Evolutionary conservation across 2,888 invertebrate species (phyloP).

Genomic region (Hesperia comma): DNA sequence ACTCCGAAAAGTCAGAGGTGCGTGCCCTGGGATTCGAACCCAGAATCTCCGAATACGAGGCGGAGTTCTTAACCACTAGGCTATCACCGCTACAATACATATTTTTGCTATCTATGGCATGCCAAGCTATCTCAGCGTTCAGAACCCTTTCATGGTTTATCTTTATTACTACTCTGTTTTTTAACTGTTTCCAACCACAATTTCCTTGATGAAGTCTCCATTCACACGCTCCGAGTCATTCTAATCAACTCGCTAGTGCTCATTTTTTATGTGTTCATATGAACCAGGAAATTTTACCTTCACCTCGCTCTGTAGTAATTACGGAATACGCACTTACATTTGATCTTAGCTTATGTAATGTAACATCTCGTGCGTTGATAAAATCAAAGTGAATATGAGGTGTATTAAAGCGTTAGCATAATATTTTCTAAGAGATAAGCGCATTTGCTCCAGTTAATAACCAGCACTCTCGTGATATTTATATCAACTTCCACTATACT

Average conservation of each 20-base stretch:
- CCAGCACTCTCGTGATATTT: conserved; percentile 29
- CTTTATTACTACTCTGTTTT: conserved; percentile 33
- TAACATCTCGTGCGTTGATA: conserved; percentile 27
- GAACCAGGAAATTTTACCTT: conserved; percentile 59
- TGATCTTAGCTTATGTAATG: conserved; percentile 30
- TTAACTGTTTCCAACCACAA: conserved; percentile 51
- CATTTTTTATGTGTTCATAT: conserved; percentile 59
- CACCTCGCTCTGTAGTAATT: conserved; percentile 35
- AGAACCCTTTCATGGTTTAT: conserved; percentile 29
- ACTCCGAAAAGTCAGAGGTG: no score
- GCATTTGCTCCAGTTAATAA: conserved; percentile 12
- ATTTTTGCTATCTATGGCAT: conserved; percentile 2
- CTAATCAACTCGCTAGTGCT: conserved; percentile 61
- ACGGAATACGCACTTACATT: conserved; percentile 35
- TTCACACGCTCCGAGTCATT: conserved; percentile 69
- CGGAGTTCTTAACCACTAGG: no score
- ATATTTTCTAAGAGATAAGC: conserved; percentile 19
- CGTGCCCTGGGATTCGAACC: no score
- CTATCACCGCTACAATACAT: no score
- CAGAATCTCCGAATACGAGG: no score
- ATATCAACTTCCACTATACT: no score
- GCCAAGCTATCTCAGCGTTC: conserved; percentile 1
- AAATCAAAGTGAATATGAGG: conserved; percentile 26
- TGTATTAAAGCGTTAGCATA: conserved; percentile 23
- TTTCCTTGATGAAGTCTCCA: conserved; percentile 62